Evolutionary conservation across 2,888 invertebrate species (phyloP).

Genomic region (Eupithecia subumbrata): DNA sequence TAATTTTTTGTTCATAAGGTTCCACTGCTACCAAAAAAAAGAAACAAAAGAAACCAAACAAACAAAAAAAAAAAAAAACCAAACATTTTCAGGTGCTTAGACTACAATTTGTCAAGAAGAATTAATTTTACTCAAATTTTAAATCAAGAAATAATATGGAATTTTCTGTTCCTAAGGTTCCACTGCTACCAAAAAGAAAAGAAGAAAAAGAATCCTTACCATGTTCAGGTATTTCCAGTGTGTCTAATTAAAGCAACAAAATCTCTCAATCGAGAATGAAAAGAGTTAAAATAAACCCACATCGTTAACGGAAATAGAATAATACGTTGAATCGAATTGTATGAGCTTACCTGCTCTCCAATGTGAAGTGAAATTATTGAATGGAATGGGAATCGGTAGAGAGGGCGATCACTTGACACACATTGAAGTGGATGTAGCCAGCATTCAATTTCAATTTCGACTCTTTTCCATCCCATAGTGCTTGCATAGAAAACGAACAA

Average conservation of each 20-base stretch:
- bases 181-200: not conserved
- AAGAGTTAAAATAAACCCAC: conserved; percentile 4
- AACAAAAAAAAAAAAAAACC: too few species aligned
- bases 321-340: not conserved
- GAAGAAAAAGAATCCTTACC: not conserved
- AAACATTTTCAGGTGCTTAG: too few species aligned
- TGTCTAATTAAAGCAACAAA: not conserved
- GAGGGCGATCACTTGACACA: not conserved
- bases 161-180: not conserved
- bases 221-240: not conserved
- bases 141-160: not conserved
- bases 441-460: not conserved
- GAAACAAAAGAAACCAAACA: not conserved
- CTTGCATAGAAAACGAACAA: not conserved
- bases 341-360: conserved; percentile 3
- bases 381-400: conserved; percentile 1
- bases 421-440: not conserved
- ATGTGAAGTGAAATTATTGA: not conserved
- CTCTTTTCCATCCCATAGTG: not conserved
- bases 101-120: not conserved
- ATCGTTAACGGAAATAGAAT: conserved; percentile 6
- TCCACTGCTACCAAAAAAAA: not conserved
- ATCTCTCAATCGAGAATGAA: not conserved
- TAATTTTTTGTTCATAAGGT: not conserved
- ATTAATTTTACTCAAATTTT: not conserved